These are phyloP conservation scores for Manis pentadactyla DNA, from an alignment of 2,797 vertebrate genomes.

Conservation along the genomic window DNA sequence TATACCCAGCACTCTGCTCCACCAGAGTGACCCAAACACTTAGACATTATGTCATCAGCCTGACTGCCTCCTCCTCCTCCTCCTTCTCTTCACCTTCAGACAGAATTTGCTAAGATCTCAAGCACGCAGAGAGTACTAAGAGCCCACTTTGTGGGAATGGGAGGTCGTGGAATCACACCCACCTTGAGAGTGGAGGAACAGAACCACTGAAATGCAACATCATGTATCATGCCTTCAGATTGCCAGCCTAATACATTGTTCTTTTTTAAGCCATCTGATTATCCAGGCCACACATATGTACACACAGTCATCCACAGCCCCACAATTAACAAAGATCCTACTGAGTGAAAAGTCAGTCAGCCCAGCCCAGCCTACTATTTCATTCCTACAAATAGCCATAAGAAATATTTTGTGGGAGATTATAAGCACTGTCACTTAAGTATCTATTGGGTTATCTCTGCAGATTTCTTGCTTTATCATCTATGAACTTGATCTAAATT, in stretches of 20 bases:
- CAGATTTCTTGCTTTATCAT: background rate
- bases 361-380: background rate
- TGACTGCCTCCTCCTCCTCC: background rate
- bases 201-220: background rate
- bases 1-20: background rate
- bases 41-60: constrained; percentile 73
- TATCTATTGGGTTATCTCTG: background rate
- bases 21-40: background rate
- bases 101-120: background rate
- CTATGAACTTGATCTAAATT: background rate
- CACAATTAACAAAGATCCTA: background rate
- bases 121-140: background rate
- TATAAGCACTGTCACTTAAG: background rate
- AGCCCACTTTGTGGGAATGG: background rate
- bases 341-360: background rate
- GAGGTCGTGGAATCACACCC: background rate
- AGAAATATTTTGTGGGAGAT: background rate
- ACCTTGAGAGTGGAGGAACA: background rate
- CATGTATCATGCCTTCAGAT: background rate
- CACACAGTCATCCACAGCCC: background rate
- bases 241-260: background rate
- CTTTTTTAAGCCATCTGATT: background rate
- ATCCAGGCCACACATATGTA: background rate
- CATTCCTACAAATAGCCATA: background rate
- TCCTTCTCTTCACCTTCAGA: constrained; percentile 54